Conservation (phyloP, 37 sponge, comb jelly and placozoan genomes). For the Amphimedon queenslandica region DNA sequence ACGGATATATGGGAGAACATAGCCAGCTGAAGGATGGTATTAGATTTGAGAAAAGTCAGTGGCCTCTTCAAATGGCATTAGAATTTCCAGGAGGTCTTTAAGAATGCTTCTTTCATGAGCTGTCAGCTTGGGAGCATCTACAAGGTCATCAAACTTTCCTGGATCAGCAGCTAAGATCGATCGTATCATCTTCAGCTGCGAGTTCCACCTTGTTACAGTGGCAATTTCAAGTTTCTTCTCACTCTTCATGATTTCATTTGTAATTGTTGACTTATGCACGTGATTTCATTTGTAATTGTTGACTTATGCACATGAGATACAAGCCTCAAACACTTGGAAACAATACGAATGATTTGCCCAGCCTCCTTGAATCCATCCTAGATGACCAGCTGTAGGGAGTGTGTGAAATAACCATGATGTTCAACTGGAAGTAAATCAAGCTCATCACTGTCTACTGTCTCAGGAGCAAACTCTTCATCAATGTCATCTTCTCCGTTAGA, state of each 20-base stretch:
- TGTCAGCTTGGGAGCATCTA: neutral
- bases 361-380: conserved; percentile 24
- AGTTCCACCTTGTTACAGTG: conserved; percentile 17
- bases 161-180: conserved; percentile 1
- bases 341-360: neutral
- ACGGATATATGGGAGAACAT: too few species aligned
- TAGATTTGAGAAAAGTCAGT: too few species aligned
- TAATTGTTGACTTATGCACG: conserved; percentile 13
- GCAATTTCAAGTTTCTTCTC: conserved; percentile 8
- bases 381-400: conserved; percentile 12
- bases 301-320: conserved; percentile 25
- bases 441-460: too few species aligned
- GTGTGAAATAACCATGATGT: conserved; percentile 13
- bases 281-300: conserved; percentile 7
- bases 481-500: too few species aligned
- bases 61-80: too few species aligned
- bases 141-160: neutral
- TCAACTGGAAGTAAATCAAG: conserved; percentile 4
- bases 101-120: neutral
- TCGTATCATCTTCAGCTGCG: conserved; percentile 5
- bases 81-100: conserved; percentile 6
- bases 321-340: conserved; percentile 1
- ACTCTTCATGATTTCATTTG: conserved; percentile 15
- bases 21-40: too few species aligned
- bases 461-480: too few species aligned